Base-by-base conservation (phyloP, 1,140 invertebrate species). In the Temnothorax longispinosus region DNA sequence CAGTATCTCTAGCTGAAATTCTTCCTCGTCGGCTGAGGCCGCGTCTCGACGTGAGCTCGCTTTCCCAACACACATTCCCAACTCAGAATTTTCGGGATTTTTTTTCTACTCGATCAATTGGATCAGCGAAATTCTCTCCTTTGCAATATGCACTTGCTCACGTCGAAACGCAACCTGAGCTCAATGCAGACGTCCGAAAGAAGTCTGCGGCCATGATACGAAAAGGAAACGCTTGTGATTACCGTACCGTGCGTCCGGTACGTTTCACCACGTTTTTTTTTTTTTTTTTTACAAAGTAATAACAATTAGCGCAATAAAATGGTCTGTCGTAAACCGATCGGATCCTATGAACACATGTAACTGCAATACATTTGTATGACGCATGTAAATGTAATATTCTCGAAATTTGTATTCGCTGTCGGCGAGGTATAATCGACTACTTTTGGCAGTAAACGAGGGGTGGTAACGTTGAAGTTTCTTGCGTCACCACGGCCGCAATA, bases 1-100 rank as follows among this genome's bases (percentile, higher is more conserved):
- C 89, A 90, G 64, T 90, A 88, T 88, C 81, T 88, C 76, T 88
- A 90, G 58, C 60, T 74, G 52, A 71, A 62, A 50, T n/a, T 27
- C 41, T 52, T 52, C 18, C 47, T 47, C 50, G n/a, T 52, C 32
- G 60, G 18, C 64, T 13, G n/a, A 56, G 54, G 65, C 67, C 67
- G 62, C 44, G 50, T 41, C 58, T 72, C 85, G 76, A 80, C 35
- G 54, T 13, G 38, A 60, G 54, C 58, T 52, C 47, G 67, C 32
- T 38, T 38, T 7, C 56, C 8, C 32, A 21, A 21, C 54, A 38
- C 13, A 2, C 32, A 54, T 75, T 18, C 18, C 13, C 6, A 52
- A n/a, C 10, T 54, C 8, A 56, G 52, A 56, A 75, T 62, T 56
- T 75, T 54, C 11, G 54, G 11, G 69, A 58, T 21, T 27, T 27